These are phyloP conservation scores for Chrysoperla carnea DNA, from an alignment of 1,140 invertebrate species.

Conservation along the genomic window DNA sequence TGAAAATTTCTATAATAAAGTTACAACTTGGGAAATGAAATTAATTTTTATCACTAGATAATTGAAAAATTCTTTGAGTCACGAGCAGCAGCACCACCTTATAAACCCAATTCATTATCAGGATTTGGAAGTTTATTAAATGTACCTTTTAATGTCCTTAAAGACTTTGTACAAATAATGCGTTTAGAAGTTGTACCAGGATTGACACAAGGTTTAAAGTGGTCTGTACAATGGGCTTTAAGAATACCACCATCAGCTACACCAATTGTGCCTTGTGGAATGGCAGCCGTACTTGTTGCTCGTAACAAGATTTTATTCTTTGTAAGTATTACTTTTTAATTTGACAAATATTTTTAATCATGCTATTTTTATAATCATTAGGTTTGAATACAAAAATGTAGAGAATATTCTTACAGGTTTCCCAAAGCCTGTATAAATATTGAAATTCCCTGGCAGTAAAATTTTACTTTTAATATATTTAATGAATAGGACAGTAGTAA, in stretches of 20 bases:
- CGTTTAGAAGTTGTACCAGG: conserved; percentile 56
- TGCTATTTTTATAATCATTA: too few relatives aligned
- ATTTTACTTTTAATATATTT: neutral
- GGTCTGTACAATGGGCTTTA: conserved; percentile 80
- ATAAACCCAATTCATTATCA: conserved; percentile 70
- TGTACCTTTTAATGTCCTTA: conserved; percentile 66
- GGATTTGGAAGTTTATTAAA: conserved; percentile 70
- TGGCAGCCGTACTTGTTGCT: conserved; percentile 64
- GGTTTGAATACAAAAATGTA: too few relatives aligned
- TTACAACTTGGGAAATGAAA: neutral
- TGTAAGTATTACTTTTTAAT: conserved; percentile 43
- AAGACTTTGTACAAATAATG: conserved; percentile 84
- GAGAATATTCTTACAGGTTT: too few relatives aligned
- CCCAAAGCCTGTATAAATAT: too few relatives aligned
- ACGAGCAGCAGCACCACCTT: conserved; percentile 70
- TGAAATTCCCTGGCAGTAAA: too few relatives aligned
- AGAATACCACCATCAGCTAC: conserved; percentile 73
- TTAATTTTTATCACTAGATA: conserved; percentile 31
- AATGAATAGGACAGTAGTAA: too few relatives aligned
- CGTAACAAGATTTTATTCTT: conserved; percentile 81
- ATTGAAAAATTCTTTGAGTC: conserved; percentile 86
- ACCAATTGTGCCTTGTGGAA: conserved; percentile 68
- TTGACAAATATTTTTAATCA: too few relatives aligned
- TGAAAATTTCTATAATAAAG: conserved; percentile 1
- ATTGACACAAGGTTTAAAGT: conserved; percentile 41